phyloP scores from a whole-genome alignment of 2,113 vertebrate genomes.

The Phalacrocorax aristotelis region DNA sequence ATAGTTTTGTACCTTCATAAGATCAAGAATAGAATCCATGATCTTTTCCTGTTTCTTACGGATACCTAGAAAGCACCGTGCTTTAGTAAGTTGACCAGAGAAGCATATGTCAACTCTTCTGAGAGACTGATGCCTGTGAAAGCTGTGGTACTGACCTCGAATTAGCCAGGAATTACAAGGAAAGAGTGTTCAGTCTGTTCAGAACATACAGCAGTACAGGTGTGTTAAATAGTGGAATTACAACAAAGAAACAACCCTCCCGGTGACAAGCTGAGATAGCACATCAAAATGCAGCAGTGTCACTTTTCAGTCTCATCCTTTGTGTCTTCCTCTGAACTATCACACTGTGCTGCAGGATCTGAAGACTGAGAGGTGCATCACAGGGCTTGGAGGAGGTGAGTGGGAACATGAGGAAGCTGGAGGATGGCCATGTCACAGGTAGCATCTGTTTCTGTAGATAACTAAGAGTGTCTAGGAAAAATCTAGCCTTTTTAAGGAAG shows the following conservation, averaged over 20 bases:
- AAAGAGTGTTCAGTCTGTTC: neutral
- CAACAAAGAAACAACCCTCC: neutral
- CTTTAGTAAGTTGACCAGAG: neutral
- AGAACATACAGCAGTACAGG: neutral
- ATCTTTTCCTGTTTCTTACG: neutral
- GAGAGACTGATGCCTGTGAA: neutral
- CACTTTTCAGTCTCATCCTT: fast-evolving
- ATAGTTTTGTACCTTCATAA: neutral
- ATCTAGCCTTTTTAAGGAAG: neutral
- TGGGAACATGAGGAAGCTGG: neutral
- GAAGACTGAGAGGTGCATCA: fast-evolving
- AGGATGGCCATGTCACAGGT: neutral
- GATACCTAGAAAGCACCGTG: neutral
- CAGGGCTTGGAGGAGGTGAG: neutral
- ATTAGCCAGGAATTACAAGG: neutral
- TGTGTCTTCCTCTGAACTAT: neutral
- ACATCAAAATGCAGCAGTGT: neutral
- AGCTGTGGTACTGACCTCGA: neutral
- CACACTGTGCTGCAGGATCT: neutral
- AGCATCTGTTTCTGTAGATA: neutral
- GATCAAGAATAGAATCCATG: neutral
- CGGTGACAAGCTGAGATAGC: neutral
- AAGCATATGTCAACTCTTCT: neutral
- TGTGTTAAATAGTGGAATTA: neutral
- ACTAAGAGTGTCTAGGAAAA: neutral